Evolutionary conservation across 2,113 vertebrate species (phyloP).

Genomic region (Lagopus muta): DNA sequence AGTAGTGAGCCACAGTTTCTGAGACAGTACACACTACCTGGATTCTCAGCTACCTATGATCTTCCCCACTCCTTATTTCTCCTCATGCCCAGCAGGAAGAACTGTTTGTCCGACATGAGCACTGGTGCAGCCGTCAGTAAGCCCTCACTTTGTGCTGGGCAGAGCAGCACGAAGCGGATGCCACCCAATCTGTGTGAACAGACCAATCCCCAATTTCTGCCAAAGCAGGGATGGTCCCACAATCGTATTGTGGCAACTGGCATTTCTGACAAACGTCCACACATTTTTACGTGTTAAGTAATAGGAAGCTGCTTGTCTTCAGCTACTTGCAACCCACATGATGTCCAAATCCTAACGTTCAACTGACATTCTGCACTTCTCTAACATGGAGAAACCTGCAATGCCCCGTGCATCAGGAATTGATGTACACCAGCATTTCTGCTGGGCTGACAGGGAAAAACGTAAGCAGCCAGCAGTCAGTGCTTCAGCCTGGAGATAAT

Average conservation of each 20-base stretch:
- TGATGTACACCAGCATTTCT: rapidly evolving
- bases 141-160: not conserved
- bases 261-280: not conserved
- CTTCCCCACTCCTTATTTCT: not conserved
- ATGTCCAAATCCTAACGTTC: not conserved
- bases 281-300: not conserved
- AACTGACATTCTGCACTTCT: not conserved
- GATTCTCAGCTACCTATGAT: not conserved
- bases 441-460: not conserved
- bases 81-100: not conserved
- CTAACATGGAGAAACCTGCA: not conserved
- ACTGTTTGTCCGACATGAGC: not conserved
- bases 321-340: not conserved
- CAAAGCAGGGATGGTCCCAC: not conserved
- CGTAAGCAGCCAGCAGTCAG: not conserved
- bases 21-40: not conserved
- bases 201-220: rapidly evolving
- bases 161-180: not conserved
- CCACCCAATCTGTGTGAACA: not conserved
- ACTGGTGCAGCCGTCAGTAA: not conserved
- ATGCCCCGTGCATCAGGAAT: not conserved
- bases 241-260: rapidly evolving
- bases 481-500: not conserved
- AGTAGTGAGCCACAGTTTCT: rapidly evolving
- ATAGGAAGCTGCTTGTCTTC: not conserved